These are phyloP conservation scores for Drosophila melanogaster DNA, from an alignment of 1,140 invertebrate genomes.

Conservation along the genomic window DNA sequence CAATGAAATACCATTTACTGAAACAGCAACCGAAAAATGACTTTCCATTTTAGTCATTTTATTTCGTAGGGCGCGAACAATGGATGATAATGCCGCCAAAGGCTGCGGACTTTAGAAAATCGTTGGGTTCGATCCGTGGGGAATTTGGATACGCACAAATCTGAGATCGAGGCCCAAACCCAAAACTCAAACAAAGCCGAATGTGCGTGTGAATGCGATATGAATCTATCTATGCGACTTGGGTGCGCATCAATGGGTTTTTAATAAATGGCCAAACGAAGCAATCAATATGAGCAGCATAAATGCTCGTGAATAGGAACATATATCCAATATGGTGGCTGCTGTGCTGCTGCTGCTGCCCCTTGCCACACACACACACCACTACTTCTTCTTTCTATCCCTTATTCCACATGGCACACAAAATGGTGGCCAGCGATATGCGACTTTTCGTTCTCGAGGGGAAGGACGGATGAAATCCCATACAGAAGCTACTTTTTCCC, in stretches of 20 bases:
- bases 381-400: conserved; percentile 3
- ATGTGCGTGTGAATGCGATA: conserved; percentile 78
- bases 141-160: conserved; percentile 77
- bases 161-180: conserved; percentile 19
- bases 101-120: conserved; percentile 38
- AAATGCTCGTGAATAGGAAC: conserved; percentile 67
- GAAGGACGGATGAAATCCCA: background rate
- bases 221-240: conserved; percentile 55
- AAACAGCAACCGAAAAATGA: conserved; percentile 66
- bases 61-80: conserved; percentile 39
- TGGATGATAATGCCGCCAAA: conserved; percentile 64
- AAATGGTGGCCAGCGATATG: conserved; percentile 58
- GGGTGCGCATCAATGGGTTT: conserved; percentile 73
- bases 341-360: conserved; percentile 3
- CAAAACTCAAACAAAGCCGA: conserved; percentile 43
- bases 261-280: conserved; percentile 71
- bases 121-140: conserved; percentile 58
- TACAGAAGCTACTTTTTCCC: conserved; percentile 15
- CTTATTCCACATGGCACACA: conserved; percentile 29
- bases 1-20: conserved; percentile 54
- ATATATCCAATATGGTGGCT: conserved; percentile 53
- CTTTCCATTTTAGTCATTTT: conserved; percentile 75
- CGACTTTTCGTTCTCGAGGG: conserved; percentile 9
- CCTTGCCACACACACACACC: background rate
- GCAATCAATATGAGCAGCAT: conserved; percentile 55